Percentiles rank a stretch among this genome's conserved stretches.
Evolutionary conservation across 2,888 invertebrate genomes (phyloP).

Genomic region (Diaperis boleti): DNA sequence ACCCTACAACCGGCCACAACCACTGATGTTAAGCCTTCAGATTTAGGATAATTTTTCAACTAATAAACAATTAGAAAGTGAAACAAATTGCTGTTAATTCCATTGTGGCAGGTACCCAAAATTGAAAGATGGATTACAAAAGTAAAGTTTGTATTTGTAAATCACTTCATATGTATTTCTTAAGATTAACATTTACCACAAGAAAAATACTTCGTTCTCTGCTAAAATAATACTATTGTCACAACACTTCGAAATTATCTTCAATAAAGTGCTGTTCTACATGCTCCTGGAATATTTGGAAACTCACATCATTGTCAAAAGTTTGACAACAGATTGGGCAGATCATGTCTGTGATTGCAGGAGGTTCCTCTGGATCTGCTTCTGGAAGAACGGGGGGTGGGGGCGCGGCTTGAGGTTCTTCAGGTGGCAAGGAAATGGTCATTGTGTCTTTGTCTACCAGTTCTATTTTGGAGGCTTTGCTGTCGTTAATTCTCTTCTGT

Average conservation of each 20-base stretch:
- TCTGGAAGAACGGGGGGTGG: conserved; percentile 24
- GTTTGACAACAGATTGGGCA: conserved; percentile 82
- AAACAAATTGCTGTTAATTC: neutral
- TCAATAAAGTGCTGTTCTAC: conserved; percentile 82
- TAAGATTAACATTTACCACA: too few relatives aligned
- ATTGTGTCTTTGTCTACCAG: conserved; percentile 49
- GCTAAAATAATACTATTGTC: conserved; percentile 38
- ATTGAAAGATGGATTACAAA: too few relatives aligned
- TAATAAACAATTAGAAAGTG: neutral
- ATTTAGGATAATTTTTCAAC: conserved; percentile 74
- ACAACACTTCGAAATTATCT: conserved; percentile 62
- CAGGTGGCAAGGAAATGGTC: conserved; percentile 19
- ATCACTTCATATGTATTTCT: too few relatives aligned
- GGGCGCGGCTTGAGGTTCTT: conserved; percentile 15
- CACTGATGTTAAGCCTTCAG: conserved; percentile 81
- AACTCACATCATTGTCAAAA: conserved; percentile 71
- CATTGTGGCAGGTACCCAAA: too few relatives aligned
- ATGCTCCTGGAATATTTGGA: conserved; percentile 78
- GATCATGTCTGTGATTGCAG: conserved; percentile 68
- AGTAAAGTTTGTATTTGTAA: too few relatives aligned
- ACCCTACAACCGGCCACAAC: conserved; percentile 78
- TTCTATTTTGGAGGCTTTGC: conserved; percentile 27
- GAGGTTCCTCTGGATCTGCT: conserved; percentile 47
- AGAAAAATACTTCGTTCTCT: neutral
- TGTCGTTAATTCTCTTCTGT: conserved; percentile 45